Percentiles rank a stretch among this genome's conserved stretches.
phyloP scores from a whole-genome alignment of 2,113 vertebrate species.

The Pachypanchax playfairii region DNA sequence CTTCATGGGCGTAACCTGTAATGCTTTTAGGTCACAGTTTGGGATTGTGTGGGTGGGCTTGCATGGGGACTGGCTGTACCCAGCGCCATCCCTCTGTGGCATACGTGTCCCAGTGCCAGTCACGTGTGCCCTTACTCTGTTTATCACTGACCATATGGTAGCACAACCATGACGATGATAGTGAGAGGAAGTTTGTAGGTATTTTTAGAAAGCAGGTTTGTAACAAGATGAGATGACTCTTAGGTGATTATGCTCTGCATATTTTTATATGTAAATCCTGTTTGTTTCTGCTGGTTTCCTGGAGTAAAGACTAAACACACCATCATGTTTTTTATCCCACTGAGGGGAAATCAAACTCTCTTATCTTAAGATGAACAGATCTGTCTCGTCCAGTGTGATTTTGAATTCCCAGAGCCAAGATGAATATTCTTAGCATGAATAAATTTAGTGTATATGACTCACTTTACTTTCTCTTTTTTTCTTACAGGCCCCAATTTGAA shows the following conservation, averaged over 20 bases:
- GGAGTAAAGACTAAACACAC: neutral
- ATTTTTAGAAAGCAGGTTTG: conserved; percentile 20
- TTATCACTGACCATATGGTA: conserved; percentile 63
- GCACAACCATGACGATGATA: conserved; percentile 19
- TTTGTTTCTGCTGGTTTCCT: conserved; percentile 10
- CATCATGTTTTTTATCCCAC: conserved; percentile 2
- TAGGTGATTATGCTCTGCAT: neutral
- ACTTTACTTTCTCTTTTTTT: conserved; percentile 43
- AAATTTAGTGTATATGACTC: conserved; percentile 46
- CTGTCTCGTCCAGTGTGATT: conserved; percentile 5
- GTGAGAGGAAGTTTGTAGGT: conserved; percentile 18
- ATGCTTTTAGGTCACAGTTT: conserved; percentile 46
- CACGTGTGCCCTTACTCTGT: conserved; percentile 28
- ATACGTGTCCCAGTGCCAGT: conserved; percentile 44
- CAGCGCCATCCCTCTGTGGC: conserved; percentile 46
- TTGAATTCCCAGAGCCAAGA: conserved; percentile 48
- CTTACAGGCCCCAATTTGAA: conserved; percentile 93
- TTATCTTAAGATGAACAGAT: conserved; percentile 21
- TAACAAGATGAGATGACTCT: conserved; percentile 12
- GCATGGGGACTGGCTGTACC: conserved; percentile 58
- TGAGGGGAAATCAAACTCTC: conserved; percentile 4
- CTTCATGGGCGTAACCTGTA: conserved; percentile 37
- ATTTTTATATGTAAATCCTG: neutral
- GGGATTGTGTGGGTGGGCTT: conserved; percentile 56
- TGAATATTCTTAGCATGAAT: conserved; percentile 26